Base-by-base conservation (phyloP, 2,888 invertebrate genomes). In the Omphaloscelis lunosa region DNA sequence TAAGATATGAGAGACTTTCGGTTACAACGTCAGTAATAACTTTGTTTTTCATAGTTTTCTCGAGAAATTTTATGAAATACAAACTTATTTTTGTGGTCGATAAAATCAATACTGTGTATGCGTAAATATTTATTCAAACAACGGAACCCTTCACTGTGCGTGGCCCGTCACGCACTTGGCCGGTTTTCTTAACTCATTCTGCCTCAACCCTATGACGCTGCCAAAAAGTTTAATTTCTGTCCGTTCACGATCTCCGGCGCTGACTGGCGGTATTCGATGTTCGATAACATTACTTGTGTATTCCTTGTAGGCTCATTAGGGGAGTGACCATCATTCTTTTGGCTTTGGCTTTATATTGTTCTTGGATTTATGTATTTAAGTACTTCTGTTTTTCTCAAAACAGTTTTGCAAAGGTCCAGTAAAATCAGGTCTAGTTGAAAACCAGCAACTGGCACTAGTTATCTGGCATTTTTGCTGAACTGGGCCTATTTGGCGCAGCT, bases 171-270 rank as follows among this genome's bases (percentile, higher is more conserved):
- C 17, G 27, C 58, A 27, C 58, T 59, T 59, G 7, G 58, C 27
- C 58, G 17, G 27, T 29, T 59, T 29, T 59, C 59, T 59, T 8
- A 59, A 65, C 41, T 65, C 58, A 68, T 59, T 58, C 45, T 45
- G 9, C 51, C 34, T 51, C 72, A 53, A 74, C 48, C 78, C 71
- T 76, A 76, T 89, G 89, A 88, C 86, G 77, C 11, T 39, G 88
- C 82, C 67, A 72, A 81, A 88, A 89, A 87, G 82, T 88, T 88
- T 81, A 87, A 87, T 87, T 84, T 83, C 79, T 83, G 84, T 86
- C 69, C 69, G 69, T 83, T 82, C 84, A 82, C 78, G 86, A 86
- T 81, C 83, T 76, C 74, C 48, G 23, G 4, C 41, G 56, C 56
- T 88, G 85, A 88, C 89, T 86, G 63, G 84, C 79, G 27, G 41